Evolutionary conservation across 1,140 invertebrate species (phyloP).

Genomic region (Drosophila persimilis): DNA sequence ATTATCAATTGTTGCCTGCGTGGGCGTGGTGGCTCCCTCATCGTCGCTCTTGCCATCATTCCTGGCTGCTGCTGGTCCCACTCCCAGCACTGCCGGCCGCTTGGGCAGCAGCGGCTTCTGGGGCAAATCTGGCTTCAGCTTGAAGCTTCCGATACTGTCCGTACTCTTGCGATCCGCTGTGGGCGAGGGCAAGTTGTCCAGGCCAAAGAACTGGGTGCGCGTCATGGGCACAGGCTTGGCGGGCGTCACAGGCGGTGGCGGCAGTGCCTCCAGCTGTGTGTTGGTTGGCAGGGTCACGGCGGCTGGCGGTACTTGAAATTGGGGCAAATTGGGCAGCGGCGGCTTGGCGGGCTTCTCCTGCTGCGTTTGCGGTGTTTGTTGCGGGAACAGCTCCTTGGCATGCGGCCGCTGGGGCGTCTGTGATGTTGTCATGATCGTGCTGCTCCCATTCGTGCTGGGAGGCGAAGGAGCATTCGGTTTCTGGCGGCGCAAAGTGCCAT

Average conservation of each 20-base stretch:
- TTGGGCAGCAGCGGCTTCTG: conserved; percentile 77
- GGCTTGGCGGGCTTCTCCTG: conserved; percentile 75
- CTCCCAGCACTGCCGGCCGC: conserved; percentile 59
- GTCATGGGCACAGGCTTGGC: conserved; percentile 80
- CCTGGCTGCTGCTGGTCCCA: conserved; percentile 29
- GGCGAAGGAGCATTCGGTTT: conserved; percentile 75
- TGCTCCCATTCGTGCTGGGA: conserved; percentile 70
- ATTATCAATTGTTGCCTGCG: conserved; percentile 61
- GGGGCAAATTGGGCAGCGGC: conserved; percentile 69
- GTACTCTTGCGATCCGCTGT: conserved; percentile 77
- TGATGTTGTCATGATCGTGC: conserved; percentile 44
- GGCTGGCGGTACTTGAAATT: conserved; percentile 49
- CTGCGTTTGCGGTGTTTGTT: conserved; percentile 46
- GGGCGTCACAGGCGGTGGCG: conserved; percentile 60
- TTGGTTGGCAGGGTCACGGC: conserved; percentile 21
- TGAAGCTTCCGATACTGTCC: conserved; percentile 70
- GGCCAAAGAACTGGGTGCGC: conserved; percentile 76
- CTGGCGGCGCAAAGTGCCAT: conserved; percentile 72
- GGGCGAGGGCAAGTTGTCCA: conserved; percentile 75
- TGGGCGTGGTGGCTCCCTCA: conserved; percentile 59
- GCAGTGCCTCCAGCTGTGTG: conserved; percentile 58
- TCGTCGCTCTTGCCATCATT: conserved; percentile 69
- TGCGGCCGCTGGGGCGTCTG: conserved; percentile 56
- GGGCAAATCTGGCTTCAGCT: conserved; percentile 77
- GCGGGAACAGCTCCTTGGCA: conserved; percentile 73